Evolutionary conservation across 2,797 vertebrate genomes (phyloP).

Genomic region (Poecilia gillii): DNA sequence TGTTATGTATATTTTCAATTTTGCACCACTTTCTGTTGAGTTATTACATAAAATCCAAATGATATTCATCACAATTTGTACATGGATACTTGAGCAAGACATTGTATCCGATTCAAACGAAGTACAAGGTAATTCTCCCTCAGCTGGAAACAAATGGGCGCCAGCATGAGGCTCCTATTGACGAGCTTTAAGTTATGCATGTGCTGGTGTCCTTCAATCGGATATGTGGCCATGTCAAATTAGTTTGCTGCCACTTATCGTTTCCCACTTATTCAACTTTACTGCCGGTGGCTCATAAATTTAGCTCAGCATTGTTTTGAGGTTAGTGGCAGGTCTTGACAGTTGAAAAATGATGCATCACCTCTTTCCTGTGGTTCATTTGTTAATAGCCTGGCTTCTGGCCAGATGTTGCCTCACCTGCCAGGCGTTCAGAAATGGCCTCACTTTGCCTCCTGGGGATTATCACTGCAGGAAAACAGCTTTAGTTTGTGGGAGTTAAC

Average conservation of each 20-base stretch:
- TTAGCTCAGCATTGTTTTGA: slow-evolving; percentile 66
- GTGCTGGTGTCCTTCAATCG: slow-evolving; percentile 50
- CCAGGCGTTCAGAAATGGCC: slow-evolving; percentile 34
- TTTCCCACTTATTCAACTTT: slow-evolving; percentile 66
- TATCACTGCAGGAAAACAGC: slow-evolving; percentile 45
- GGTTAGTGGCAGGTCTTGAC: slow-evolving; percentile 64
- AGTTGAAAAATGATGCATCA: slow-evolving; percentile 66
- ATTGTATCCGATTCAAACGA: slow-evolving; percentile 13
- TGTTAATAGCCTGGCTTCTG: slow-evolving; percentile 70
- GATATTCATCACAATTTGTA: not conserved
- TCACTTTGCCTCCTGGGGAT: slow-evolving; percentile 48
- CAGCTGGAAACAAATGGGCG: slow-evolving; percentile 29
- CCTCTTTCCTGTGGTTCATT: slow-evolving; percentile 63
- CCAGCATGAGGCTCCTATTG: slow-evolving; percentile 40
- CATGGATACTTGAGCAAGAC: not conserved
- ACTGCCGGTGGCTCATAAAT: slow-evolving; percentile 60
- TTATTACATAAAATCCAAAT: not conserved
- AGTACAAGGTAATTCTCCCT: slow-evolving; percentile 24
- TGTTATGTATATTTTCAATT: not conserved
- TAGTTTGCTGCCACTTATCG: slow-evolving; percentile 67
- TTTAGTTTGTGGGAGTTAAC: slow-evolving; percentile 60
- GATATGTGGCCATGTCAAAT: slow-evolving; percentile 70
- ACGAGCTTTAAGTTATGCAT: slow-evolving; percentile 57
- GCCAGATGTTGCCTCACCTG: slow-evolving; percentile 60
- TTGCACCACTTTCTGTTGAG: not conserved